These are phyloP conservation scores for Distichodus sexfasciatus DNA, from an alignment of 2,797 vertebrate species.

Conservation along the genomic window DNA sequence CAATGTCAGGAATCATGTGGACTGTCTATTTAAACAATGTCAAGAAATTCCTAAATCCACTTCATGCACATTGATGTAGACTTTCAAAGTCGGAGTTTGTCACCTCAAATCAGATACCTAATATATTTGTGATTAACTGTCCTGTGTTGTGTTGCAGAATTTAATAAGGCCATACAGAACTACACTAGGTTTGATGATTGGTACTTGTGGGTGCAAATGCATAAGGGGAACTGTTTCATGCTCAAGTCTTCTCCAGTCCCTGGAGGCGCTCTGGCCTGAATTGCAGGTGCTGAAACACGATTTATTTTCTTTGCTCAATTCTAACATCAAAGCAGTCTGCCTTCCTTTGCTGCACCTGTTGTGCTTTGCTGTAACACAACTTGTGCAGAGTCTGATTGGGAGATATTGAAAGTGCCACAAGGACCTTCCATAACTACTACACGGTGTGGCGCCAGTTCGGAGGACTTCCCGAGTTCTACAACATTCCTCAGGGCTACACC, in stretches of 20 bases:
- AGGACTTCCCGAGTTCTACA: slow-evolving; percentile 96
- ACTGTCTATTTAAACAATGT: no score
- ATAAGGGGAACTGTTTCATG: slow-evolving; percentile 96
- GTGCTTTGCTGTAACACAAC: slow-evolving; percentile 19
- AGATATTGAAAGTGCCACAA: slow-evolving; percentile 87
- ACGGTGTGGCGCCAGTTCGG: slow-evolving; percentile 97
- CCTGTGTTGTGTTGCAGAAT: slow-evolving; percentile 72
- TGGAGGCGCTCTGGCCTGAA: slow-evolving; percentile 97
- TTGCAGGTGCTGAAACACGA: slow-evolving; percentile 83
- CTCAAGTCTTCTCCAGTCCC: slow-evolving; percentile 94
- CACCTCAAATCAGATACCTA: no score
- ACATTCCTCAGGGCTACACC: slow-evolving; percentile 94
- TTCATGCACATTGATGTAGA: no score
- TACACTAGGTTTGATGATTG: slow-evolving; percentile 97
- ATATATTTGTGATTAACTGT: no score
- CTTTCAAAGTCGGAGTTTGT: neutral
- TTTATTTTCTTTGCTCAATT: no score
- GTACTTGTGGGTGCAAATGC: slow-evolving; percentile 99
- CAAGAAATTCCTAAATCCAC: no score
- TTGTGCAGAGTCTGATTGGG: slow-evolving; percentile 88
- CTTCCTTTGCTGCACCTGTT: neutral
- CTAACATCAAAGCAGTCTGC: no score
- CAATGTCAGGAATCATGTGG: no score
- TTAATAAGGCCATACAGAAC: slow-evolving; percentile 90
- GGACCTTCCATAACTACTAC: slow-evolving; percentile 96